phyloP scores from a whole-genome alignment of 1,140 invertebrate genomes.

The Neuroterus valhalla region DNA sequence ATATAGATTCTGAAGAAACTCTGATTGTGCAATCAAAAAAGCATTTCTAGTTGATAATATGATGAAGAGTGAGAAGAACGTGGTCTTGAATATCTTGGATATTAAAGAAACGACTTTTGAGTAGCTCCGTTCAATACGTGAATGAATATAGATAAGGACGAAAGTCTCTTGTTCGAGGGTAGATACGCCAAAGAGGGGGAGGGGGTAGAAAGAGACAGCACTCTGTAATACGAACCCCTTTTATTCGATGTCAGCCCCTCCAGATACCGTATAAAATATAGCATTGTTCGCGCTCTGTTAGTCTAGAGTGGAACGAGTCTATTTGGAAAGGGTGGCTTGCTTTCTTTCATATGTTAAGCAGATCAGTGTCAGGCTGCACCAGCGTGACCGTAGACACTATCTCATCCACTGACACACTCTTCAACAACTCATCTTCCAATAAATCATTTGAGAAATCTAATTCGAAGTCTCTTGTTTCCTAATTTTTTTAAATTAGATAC shows the following conservation, averaged over 20 bases:
- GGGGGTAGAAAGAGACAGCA: slow-evolving; percentile 41
- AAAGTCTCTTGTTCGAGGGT: slow-evolving; percentile 24
- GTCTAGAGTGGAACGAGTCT: slow-evolving; percentile 65
- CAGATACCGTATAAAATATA: slow-evolving; percentile 69
- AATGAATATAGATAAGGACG: background rate
- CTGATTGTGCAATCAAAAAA: too few species aligned
- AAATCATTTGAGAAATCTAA: background rate
- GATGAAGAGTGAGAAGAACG: too few species aligned
- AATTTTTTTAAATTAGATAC: too few species aligned
- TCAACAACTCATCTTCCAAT: background rate
- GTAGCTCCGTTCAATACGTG: background rate
- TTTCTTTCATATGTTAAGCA: slow-evolving; percentile 71
- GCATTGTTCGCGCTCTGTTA: slow-evolving; percentile 70
- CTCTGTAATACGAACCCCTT: slow-evolving; percentile 58
- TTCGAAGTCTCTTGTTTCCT: too few species aligned
- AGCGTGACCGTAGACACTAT: slow-evolving; percentile 7
- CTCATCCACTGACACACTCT: slow-evolving; percentile 1
- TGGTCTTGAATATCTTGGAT: too few species aligned
- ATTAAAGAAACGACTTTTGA: background rate
- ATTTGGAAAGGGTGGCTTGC: slow-evolving; percentile 56
- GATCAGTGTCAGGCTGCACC: slow-evolving; percentile 61
- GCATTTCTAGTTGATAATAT: too few species aligned
- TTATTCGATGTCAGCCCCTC: slow-evolving; percentile 57
- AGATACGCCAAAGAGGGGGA: slow-evolving; percentile 29
- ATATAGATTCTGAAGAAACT: too few species aligned